Base-by-base conservation (phyloP, 2,888 invertebrate genomes). In the Lasius fuliginosus region DNA sequence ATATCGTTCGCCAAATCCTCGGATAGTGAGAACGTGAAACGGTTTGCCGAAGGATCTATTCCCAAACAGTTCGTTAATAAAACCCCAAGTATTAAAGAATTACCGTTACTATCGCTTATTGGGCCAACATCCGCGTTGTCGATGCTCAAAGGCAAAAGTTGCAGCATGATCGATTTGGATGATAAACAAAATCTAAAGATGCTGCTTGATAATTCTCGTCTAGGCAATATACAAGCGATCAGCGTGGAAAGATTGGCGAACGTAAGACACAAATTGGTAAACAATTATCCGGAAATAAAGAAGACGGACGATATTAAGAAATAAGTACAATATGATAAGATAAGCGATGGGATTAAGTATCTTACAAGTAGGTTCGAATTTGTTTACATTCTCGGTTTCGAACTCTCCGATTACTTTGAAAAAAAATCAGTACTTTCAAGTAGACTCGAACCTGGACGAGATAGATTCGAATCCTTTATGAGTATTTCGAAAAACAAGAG, bases 31-130 rank as follows among this genome's bases (percentile, higher is more conserved):
- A 33, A 67, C 46, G 11, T 69, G 33, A 65, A 46, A 12, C 46
- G n/a, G 4, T 46, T 81, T 27, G 27, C 36, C 6, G 58, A 67
- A n/a, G 9, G 27, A 30, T 36, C 18, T 12, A n/a, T 23, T 74
- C 36, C 56, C 33, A 67, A 82, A 65, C 84, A 82, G 42, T 56
- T 87, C 3, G 76, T 85, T 11, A 82, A 77, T 46, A 90, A 88
- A 76, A 87, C 88, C 68, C 90, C 88, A 27, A 92, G 89, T 86
- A 84, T 91, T 42, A 92, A 91, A 65, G 94, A 94, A 86, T 87
- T 94, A 84, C 94, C 94, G 71, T 87, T 94, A 23, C 85, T 94
- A 27, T 93, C 94, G 15, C 87, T 94, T 67, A 92, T 94, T 71
- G 89, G 90, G 30, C 86, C 88, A 67, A 83, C 89, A 23, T 79